These are phyloP conservation scores for Litoditis marina DNA, from an alignment of 2,888 invertebrate species.

Conservation along the genomic window DNA sequence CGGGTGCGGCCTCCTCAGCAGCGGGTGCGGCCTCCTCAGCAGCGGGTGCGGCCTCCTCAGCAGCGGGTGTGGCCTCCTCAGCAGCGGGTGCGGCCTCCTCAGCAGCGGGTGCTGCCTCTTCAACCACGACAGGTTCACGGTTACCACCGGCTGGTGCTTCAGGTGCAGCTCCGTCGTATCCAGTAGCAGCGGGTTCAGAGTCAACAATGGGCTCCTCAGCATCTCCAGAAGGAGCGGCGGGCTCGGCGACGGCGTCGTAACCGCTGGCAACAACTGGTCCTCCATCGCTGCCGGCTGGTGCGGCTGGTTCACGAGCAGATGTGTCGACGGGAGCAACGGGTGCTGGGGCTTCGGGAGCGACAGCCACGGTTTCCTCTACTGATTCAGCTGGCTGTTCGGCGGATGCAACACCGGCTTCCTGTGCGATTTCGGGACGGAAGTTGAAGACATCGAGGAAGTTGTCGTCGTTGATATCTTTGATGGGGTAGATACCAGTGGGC, in stretches of 20 bases:
- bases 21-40: constrained; percentile 59
- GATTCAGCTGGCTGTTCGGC: not conserved
- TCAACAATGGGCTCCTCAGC: not conserved
- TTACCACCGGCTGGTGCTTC: constrained; percentile 2
- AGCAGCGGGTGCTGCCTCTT: constrained; percentile 13
- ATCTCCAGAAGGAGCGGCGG: not conserved
- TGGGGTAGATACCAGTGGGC: constrained; percentile 46
- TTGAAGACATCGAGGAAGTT: constrained; percentile 42
- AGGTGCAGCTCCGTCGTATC: not conserved
- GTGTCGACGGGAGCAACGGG: constrained; percentile 17
- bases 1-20: constrained; percentile 15
- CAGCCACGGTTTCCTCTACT: constrained; percentile 9
- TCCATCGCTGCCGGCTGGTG: not conserved
- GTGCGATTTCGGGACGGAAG: constrained; percentile 35
- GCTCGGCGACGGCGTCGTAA: not conserved
- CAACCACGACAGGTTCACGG: too few relatives aligned
- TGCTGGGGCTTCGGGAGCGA: constrained; percentile 6
- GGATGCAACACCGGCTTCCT: constrained; percentile 12
- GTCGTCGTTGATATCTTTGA: constrained; percentile 41
- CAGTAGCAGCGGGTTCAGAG: constrained; percentile 10
- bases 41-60: constrained; percentile 10
- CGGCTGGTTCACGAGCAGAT: not conserved
- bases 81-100: constrained; percentile 23
- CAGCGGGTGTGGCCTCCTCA: constrained; percentile 50
- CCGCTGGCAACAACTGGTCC: not conserved